phyloP scores from a whole-genome alignment of 2,113 vertebrate genomes.

The Lipotes vexillifer region DNA sequence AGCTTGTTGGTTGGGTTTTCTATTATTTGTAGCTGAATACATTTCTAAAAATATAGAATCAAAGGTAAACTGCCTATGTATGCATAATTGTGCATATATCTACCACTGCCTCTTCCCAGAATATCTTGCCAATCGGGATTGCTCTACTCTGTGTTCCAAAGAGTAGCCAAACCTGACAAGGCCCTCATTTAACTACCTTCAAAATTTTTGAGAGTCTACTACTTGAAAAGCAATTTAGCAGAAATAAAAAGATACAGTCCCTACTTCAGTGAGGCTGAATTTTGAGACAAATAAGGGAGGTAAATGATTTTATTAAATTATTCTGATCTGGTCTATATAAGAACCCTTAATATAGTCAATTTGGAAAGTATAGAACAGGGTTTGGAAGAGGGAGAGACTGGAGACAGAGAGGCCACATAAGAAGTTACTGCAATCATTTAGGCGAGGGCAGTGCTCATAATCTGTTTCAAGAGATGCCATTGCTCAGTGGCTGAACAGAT shows the following conservation, averaged over 20 bases:
- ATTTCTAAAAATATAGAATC: not conserved
- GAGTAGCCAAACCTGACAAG: not conserved
- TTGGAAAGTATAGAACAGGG: not conserved
- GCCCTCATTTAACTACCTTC: not conserved
- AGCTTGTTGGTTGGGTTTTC: not conserved
- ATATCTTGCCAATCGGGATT: not conserved
- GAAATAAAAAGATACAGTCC: not conserved
- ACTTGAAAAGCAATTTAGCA: not conserved
- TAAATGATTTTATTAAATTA: not conserved
- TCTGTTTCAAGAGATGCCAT: not conserved
- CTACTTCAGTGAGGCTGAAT: not conserved
- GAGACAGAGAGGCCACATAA: not conserved
- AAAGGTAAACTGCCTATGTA: not conserved
- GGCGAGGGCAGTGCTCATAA: not conserved
- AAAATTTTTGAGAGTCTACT: not conserved
- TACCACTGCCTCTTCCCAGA: not conserved
- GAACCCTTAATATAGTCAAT: not conserved
- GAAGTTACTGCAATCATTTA: not conserved
- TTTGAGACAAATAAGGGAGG: constrained; percentile 4
- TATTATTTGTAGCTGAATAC: not conserved
- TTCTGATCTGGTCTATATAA: not conserved
- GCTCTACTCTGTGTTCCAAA: not conserved
- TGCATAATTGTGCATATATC: not conserved
- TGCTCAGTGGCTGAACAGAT: not conserved
- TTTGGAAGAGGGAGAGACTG: not conserved